Conservation (phyloP, 2,888 invertebrate genomes). For the Catonia carolina region DNA sequence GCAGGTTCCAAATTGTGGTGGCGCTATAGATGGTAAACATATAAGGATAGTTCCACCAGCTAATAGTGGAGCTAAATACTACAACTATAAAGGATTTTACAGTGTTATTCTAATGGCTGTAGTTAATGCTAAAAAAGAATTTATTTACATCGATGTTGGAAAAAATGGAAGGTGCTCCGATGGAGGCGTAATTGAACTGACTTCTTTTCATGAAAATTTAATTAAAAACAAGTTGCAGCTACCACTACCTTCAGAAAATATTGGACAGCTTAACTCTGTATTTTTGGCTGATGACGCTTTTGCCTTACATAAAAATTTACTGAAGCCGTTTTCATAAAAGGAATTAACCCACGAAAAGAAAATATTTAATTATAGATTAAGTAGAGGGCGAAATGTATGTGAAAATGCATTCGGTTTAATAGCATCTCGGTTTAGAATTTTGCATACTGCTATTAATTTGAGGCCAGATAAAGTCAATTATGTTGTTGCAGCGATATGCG, state of each 20-base stretch:
- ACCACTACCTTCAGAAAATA: not conserved
- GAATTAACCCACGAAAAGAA: conserved; percentile 22
- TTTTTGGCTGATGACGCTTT: conserved; percentile 30
- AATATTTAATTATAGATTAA: conserved; percentile 29
- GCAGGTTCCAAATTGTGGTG: not conserved
- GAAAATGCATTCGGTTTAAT: conserved; percentile 31
- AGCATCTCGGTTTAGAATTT: conserved; percentile 25
- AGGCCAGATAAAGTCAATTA: conserved; percentile 25
- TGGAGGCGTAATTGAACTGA: conserved; percentile 5
- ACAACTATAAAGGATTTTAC: no score
- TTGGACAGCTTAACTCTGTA: conserved; percentile 25
- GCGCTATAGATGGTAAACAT: not conserved
- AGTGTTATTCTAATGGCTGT: not conserved
- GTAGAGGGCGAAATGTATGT: conserved; percentile 26
- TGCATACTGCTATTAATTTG: conserved; percentile 27
- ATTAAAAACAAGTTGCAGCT: not conserved
- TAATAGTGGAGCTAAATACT: not conserved
- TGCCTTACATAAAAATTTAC: conserved; percentile 23
- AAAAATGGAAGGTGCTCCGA: not conserved
- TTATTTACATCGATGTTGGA: not conserved
- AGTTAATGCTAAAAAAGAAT: not conserved
- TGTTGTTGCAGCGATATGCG: conserved; percentile 26
- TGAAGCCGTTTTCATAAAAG: conserved; percentile 27
- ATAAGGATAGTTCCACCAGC: not conserved
- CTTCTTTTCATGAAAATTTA: not conserved